Conservation (phyloP, 2,797 vertebrate genomes). For the Glossophaga mutica region DNA sequence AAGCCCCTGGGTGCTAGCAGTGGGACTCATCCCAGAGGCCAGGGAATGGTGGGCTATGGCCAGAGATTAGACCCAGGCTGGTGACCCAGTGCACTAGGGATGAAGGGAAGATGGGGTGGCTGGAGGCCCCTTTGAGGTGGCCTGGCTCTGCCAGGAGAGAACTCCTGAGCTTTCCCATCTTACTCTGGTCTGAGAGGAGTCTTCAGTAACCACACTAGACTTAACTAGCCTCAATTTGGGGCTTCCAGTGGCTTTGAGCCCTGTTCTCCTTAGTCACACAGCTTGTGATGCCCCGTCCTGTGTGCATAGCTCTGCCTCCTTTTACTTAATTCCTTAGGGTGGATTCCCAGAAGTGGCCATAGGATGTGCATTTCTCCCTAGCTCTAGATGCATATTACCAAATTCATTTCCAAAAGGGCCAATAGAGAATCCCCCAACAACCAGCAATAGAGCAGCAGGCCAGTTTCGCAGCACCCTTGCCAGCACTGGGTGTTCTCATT, state of each 20-base stretch:
- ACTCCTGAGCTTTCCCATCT: background rate
- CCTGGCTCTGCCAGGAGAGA: background rate
- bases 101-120: background rate
- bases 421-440: background rate
- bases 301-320: background rate
- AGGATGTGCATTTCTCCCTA: background rate
- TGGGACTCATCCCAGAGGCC: background rate
- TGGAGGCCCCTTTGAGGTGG: background rate
- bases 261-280: background rate
- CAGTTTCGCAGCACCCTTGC: background rate
- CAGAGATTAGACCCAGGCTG: background rate
- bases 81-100: background rate
- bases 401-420: background rate
- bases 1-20: background rate
- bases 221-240: background rate
- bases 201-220: fast-evolving
- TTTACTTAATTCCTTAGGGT: background rate
- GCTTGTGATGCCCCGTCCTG: background rate
- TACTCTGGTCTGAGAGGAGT: background rate
- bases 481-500: background rate
- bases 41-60: background rate
- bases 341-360: background rate
- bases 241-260: background rate
- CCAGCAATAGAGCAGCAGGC: background rate
- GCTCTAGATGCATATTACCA: background rate